phyloP scores from a whole-genome alignment of 2,888 invertebrate species.

The Drosophila kambysellisi region DNA sequence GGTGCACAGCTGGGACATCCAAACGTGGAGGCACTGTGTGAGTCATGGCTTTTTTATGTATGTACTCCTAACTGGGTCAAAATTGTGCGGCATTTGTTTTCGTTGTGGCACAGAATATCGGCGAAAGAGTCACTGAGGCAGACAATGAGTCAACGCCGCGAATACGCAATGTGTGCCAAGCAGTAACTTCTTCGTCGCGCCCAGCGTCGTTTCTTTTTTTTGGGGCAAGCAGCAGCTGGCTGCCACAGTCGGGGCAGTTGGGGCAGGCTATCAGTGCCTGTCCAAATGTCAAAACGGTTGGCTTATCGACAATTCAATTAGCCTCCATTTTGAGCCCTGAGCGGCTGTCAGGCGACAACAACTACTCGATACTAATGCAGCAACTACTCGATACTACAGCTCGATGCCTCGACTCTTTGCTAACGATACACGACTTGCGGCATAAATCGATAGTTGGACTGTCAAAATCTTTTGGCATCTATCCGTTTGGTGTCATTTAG shows the following conservation, averaged over 20 bases:
- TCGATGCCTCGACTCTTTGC: background rate
- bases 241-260: background rate
- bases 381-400: constrained; percentile 18
- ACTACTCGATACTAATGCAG: constrained; percentile 4
- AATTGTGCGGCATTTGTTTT: constrained; percentile 47
- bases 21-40: constrained; percentile 68
- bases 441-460: constrained; percentile 70
- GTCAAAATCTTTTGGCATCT: constrained; percentile 79
- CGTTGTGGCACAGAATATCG: constrained; percentile 49
- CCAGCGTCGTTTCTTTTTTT: constrained; percentile 10
- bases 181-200: constrained; percentile 64
- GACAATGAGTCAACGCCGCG: constrained; percentile 70
- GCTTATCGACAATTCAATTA: constrained; percentile 82
- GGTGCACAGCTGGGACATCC: constrained; percentile 69
- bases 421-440: constrained; percentile 19
- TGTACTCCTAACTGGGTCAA: constrained; percentile 65
- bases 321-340: constrained; percentile 68
- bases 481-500: constrained; percentile 65
- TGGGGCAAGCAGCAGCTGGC: background rate
- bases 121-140: constrained; percentile 3
- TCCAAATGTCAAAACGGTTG: constrained; percentile 74
- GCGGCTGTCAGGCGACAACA: constrained; percentile 44
- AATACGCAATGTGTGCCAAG: constrained; percentile 73
- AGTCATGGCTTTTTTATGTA: constrained; percentile 56
- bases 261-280: constrained; percentile 48